These are phyloP conservation scores for Momotus momota DNA, from an alignment of 2,797 vertebrate species.

Conservation along the genomic window DNA sequence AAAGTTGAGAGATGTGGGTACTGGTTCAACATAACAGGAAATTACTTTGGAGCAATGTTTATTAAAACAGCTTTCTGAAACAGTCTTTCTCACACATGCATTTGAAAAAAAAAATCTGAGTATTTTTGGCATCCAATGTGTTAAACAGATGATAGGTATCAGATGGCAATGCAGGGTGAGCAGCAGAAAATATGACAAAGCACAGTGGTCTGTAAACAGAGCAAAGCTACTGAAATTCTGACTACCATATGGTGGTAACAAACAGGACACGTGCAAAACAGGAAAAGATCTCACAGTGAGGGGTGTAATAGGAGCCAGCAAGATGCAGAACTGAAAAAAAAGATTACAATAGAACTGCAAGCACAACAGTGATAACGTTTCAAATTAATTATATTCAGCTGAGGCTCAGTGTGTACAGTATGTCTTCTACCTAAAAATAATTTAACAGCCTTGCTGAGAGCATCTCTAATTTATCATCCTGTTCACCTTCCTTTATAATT, in stretches of 20 bases:
- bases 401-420: constrained; percentile 69
- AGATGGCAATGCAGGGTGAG: constrained; percentile 34
- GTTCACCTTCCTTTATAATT: constrained; percentile 63
- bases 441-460: constrained; percentile 61
- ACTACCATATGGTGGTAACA: constrained; percentile 54
- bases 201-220: constrained; percentile 57
- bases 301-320: constrained; percentile 7
- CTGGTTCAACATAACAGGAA: constrained; percentile 30
- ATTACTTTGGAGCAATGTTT: constrained; percentile 27
- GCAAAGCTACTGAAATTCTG: constrained; percentile 19
- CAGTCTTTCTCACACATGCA: background rate
- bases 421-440: constrained; percentile 77
- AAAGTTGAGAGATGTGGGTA: background rate
- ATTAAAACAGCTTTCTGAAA: constrained; percentile 44
- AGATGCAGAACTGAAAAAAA: constrained; percentile 36
- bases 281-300: constrained; percentile 54
- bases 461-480: constrained; percentile 65
- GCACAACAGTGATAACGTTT: constrained; percentile 58
- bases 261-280: constrained; percentile 48
- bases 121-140: constrained; percentile 59
- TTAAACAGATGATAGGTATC: constrained; percentile 50
- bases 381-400: constrained; percentile 73
- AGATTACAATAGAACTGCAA: constrained; percentile 40
- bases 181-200: constrained; percentile 56
- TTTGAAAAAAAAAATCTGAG: background rate